Percentiles rank a stretch among this genome's conserved stretches.
phyloP scores from a whole-genome alignment of 1,140 invertebrate species.

The Brachionus calyciflorus region DNA sequence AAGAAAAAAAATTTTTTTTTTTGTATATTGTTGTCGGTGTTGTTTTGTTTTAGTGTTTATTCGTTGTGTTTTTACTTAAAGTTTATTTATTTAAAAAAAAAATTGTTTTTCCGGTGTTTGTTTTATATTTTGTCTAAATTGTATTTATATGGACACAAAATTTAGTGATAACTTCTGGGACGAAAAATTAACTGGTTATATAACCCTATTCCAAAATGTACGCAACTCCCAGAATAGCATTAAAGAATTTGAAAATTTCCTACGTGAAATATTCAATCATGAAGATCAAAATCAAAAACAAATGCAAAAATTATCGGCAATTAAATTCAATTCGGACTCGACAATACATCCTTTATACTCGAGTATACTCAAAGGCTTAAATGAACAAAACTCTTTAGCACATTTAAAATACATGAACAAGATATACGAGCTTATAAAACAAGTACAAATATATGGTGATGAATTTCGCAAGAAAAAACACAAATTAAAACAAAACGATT shows the following conservation, averaged over 20 bases:
- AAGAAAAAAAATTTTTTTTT: too few relatives aligned
- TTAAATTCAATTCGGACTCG: slow-evolving; percentile 20
- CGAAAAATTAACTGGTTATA: slow-evolving; percentile 4
- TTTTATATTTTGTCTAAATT: not conserved
- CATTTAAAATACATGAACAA: not conserved
- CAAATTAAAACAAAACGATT: not conserved
- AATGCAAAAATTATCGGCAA: not conserved
- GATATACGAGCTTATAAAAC: slow-evolving; percentile 17
- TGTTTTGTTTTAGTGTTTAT: too few relatives aligned
- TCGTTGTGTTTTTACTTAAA: too few relatives aligned
- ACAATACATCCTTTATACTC: not conserved
- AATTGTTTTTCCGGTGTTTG: not conserved
- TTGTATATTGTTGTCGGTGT: too few relatives aligned
- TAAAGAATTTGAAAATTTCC: slow-evolving; percentile 21
- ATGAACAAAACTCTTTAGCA: not conserved
- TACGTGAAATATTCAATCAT: not conserved
- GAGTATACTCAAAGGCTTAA: slow-evolving; percentile 3
- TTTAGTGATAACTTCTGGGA: slow-evolving; percentile 40
- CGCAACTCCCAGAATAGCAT: not conserved
- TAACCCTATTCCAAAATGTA: not conserved
- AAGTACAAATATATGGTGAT: slow-evolving; percentile 22
- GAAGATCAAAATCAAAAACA: slow-evolving; percentile 31
- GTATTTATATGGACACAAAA: slow-evolving; percentile 5
- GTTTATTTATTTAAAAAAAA: too few relatives aligned
- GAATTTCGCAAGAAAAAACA: slow-evolving; percentile 8